A percentile compares a stretch with the other conserved stretches of the same genome.
Conservation (phyloP, 2,113 vertebrate species). For the Origma solitaria region DNA sequence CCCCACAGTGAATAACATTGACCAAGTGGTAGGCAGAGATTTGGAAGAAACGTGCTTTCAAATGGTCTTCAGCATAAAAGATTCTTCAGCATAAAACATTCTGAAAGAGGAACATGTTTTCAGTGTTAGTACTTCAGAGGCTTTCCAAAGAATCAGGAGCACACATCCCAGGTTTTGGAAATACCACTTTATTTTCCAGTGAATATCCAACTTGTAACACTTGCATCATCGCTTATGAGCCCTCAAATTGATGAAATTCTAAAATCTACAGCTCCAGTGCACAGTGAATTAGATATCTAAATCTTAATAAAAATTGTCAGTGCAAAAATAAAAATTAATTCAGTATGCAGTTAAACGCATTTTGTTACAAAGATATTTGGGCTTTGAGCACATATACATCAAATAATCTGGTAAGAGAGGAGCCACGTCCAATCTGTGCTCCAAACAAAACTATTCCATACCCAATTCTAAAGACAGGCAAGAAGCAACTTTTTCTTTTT, state of each 20-base stretch:
- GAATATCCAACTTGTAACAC: neutral
- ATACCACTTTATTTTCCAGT: slow-evolving; percentile 39
- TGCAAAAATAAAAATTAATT: slow-evolving; percentile 35
- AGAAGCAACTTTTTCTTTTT: neutral
- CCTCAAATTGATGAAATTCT: neutral
- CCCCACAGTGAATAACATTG: neutral
- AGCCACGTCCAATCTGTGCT: neutral
- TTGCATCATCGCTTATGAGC: neutral
- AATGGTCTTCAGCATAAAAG: neutral
- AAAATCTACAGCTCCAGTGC: slow-evolving; percentile 21
- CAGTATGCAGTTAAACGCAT: neutral
- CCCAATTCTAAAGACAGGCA: neutral
- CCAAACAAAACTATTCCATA: neutral
- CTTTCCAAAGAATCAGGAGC: neutral
- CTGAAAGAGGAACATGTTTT: neutral
- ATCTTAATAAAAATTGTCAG: slow-evolving; percentile 27
- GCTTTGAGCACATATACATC: neutral
- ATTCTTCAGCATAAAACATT: neutral
- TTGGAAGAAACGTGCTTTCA: neutral
- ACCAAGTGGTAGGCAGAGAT: neutral
- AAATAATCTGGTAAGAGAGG: neutral
- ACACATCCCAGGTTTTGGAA: neutral
- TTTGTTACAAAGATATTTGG: neutral
- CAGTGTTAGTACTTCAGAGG: neutral
- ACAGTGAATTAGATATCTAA: neutral